phyloP scores from a whole-genome alignment of 2,888 invertebrate species.

The Folsomia manolachei region DNA sequence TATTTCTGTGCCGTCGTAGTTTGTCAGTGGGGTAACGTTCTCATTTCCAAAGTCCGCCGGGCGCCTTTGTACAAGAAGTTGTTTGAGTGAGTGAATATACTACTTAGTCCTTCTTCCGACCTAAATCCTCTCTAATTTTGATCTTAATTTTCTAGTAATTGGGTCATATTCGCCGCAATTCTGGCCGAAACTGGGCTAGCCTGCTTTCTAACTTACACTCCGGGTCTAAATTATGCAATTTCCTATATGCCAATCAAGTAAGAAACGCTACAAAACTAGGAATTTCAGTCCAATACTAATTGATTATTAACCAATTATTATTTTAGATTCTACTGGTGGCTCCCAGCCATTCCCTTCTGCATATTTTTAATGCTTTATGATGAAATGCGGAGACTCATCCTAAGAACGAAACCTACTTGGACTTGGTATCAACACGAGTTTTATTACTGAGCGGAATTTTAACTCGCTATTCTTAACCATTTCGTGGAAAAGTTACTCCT shows the following conservation, averaged over 20 bases:
- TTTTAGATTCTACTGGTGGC: constrained; percentile 57
- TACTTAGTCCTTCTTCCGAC: no score
- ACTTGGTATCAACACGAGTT: constrained; percentile 46
- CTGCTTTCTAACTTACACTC: constrained; percentile 56
- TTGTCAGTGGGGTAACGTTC: constrained; percentile 97
- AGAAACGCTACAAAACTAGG: background rate
- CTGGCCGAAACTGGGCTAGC: constrained; percentile 54
- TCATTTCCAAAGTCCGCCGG: constrained; percentile 95
- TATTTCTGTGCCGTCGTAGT: constrained; percentile 97
- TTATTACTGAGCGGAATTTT: constrained; percentile 36
- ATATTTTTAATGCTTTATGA: constrained; percentile 60
- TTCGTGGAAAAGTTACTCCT: no score
- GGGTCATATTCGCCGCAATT: constrained; percentile 44
- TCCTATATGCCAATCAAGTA: constrained; percentile 45
- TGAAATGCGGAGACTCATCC: constrained; percentile 57
- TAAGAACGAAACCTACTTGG: constrained; percentile 55
- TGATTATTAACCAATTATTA: constrained; percentile 1
- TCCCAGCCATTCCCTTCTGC: constrained; percentile 60
- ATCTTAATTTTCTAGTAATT: constrained; percentile 35
- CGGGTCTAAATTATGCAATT: constrained; percentile 54
- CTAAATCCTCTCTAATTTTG: no score
- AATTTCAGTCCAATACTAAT: background rate
- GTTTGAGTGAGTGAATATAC: constrained; percentile 72
- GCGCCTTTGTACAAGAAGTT: constrained; percentile 95
- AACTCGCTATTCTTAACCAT: background rate